Evolutionary conservation across 2,113 vertebrate genomes (phyloP).

Genomic region (Ellobius talpinus): DNA sequence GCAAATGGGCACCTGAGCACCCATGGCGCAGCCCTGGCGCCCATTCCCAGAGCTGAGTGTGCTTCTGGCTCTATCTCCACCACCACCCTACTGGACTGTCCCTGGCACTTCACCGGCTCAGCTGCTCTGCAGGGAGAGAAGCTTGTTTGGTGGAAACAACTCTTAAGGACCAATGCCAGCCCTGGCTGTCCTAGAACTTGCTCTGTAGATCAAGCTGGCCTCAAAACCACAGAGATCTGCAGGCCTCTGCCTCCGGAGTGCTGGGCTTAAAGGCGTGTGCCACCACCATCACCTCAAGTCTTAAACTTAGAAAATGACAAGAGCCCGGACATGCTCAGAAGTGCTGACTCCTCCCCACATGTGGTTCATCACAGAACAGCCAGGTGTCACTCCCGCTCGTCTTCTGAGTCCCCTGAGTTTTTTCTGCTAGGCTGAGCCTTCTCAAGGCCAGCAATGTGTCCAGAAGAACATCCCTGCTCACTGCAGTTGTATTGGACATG

Average conservation of each 20-base stretch:
- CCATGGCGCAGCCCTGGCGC: neutral
- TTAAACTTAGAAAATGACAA: neutral
- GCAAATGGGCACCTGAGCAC: neutral
- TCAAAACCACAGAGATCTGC: no score
- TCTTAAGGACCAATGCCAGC: neutral
- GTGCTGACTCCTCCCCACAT: rapidly evolving
- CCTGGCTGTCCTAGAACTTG: no score
- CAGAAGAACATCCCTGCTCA: neutral
- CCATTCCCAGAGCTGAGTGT: no score
- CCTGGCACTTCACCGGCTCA: neutral
- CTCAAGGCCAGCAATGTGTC: neutral
- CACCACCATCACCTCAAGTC: neutral
- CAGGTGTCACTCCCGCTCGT: neutral
- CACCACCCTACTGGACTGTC: neutral
- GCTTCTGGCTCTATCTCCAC: neutral
- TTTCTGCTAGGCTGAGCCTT: neutral
- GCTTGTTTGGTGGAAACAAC: no score
- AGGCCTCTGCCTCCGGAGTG: no score
- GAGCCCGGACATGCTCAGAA: neutral
- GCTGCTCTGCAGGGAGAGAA: neutral
- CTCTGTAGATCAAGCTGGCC: no score
- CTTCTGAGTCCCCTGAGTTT: neutral
- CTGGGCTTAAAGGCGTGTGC: no score
- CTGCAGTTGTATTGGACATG: neutral
- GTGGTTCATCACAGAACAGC: neutral